Evolutionary conservation across 2,113 vertebrate species (phyloP).

Genomic region (Riparia riparia): DNA sequence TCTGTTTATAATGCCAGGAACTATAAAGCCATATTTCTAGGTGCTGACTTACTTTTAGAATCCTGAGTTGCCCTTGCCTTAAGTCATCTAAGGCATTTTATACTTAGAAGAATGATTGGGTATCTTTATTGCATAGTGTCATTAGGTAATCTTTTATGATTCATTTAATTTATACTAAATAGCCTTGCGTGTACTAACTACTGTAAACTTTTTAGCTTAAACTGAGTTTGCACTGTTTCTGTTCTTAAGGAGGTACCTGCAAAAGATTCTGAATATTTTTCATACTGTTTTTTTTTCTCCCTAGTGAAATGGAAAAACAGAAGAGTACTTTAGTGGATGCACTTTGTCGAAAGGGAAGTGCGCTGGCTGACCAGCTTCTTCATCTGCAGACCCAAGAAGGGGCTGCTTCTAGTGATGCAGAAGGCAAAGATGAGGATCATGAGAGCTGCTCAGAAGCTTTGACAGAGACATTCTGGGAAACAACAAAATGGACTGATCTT

Average conservation of each 20-base stretch:
- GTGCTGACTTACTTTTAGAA: background rate
- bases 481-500: conserved; percentile 95
- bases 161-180: background rate
- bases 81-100: background rate
- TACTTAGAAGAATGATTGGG: background rate
- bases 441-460: conserved; percentile 80
- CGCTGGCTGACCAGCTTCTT: conserved; percentile 89
- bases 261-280: background rate
- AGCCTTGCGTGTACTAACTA: background rate
- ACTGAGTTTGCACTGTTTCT: background rate
- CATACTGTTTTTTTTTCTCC: background rate
- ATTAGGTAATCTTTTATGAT: background rate
- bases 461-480: conserved; percentile 91
- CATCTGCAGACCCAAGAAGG: conserved; percentile 83
- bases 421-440: conserved; percentile 84
- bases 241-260: background rate
- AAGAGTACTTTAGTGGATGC: conserved; percentile 92
- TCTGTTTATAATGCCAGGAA: background rate
- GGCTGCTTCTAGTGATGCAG: conserved; percentile 77
- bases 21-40: background rate
- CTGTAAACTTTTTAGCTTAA: background rate
- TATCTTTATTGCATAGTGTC: background rate
- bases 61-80: background rate
- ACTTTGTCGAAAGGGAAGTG: conserved; percentile 92
- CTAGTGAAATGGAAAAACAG: conserved; percentile 98